Base-by-base conservation (phyloP, 1,140 invertebrate genomes). In the Nebria ingens region DNA sequence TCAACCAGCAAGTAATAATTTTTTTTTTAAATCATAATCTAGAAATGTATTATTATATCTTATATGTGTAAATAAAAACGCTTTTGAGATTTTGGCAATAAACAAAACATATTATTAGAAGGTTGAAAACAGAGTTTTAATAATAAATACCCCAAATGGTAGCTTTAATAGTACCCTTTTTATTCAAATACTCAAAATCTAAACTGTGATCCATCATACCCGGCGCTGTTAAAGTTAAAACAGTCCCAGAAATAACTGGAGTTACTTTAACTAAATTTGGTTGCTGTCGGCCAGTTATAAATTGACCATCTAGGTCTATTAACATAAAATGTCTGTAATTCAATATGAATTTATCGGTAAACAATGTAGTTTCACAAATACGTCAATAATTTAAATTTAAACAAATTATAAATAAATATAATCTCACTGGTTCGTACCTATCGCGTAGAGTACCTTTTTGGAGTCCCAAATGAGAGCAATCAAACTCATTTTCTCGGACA, bases 231-330 rank as follows among this genome's bases (percentile, higher is more conserved):
- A 78, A 58, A 0, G 74, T 77, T 3, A 80, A 64, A 0, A 69
- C 61, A 1, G 76, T 74, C 0, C 62, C 75, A 0, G 65, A 59
- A 23, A 72, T 51, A 49, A 63, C 73, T 11, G 78, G 76, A 2
- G 63, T 62, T 22, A 79, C 76, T 62, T 70, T 65, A 2, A 78
- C 64, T 76, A 79, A 77, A 53, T 68, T 71, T 0, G 78, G 77
- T 54, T 69, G 64, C 22, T 72, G 71, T 55, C 78, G 67, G 0
- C 65, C 77, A 1, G 78, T 79, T 4, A 79, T 61, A 61, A 78
- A 76, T 57, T 74, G 67, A 0, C 75, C 71, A 6, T 74, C 62
- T 1, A 71, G 60, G 56, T 77, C 73, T 13, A 78, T 68, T 2
- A 79, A 62, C 76, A 79, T 74, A 2, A 79, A 60, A 1, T 68